Percentiles rank a stretch among this genome's conserved stretches.
Conservation (phyloP, 2,113 vertebrate genomes). For the Chaetorhynchus papuensis region DNA sequence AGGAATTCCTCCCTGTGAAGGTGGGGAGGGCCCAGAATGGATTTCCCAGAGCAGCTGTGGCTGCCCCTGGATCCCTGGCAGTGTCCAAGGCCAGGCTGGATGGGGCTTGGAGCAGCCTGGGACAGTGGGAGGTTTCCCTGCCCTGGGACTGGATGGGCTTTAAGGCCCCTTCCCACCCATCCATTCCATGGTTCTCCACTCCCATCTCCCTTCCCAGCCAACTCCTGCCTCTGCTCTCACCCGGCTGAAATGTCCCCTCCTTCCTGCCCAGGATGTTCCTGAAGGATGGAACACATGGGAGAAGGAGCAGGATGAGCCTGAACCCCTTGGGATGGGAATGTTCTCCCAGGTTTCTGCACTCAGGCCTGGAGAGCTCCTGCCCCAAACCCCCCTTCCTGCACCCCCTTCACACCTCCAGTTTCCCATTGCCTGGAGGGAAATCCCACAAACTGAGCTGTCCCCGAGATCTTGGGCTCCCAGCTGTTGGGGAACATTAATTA, state of each 20-base stretch:
- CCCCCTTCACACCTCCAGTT: background rate
- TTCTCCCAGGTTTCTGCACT: background rate
- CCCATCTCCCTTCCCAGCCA: background rate
- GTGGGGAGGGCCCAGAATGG: background rate
- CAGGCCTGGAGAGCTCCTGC: background rate
- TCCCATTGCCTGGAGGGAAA: background rate
- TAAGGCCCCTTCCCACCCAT: background rate
- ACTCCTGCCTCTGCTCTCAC: background rate
- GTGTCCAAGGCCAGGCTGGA: rapidly evolving
- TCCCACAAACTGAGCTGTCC: background rate
- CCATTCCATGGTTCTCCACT: background rate
- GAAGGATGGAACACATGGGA: background rate
- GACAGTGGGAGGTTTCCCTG: background rate
- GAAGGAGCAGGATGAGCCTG: background rate
- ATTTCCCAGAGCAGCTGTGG: background rate
- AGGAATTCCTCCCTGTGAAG: background rate
- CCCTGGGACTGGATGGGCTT: background rate
- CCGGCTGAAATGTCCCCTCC: background rate
- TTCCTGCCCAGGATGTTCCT: background rate
- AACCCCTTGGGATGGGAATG: background rate
- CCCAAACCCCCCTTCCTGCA: background rate
- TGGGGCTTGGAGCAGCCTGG: background rate
- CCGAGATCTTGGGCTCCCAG: background rate
- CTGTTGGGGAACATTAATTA: background rate
- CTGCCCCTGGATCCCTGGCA: background rate